Percentiles rank a stretch among this genome's conserved stretches.
Evolutionary conservation across 2,113 vertebrate species (phyloP).

Genomic region (Engraulis encrasicolus): DNA sequence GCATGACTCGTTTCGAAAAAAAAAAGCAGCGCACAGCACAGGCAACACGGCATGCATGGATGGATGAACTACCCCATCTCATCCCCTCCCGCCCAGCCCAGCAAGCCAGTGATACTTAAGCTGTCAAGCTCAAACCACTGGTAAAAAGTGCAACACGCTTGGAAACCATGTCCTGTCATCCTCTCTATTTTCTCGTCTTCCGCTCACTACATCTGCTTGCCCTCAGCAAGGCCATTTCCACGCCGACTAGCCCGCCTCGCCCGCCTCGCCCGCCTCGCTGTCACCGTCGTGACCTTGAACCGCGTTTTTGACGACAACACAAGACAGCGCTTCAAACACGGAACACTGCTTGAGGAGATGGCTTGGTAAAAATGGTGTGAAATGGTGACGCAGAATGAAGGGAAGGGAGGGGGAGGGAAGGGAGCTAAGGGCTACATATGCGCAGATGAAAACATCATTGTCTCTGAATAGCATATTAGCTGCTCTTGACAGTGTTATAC

Average conservation of each 20-base stretch:
- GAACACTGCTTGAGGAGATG: neutral
- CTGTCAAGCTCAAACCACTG: neutral
- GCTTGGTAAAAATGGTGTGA: neutral
- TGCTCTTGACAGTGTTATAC: neutral
- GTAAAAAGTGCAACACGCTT: neutral
- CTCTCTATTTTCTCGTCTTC: neutral
- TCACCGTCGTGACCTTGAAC: neutral
- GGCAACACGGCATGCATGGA: neutral
- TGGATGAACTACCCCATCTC: neutral
- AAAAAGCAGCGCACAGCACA: too few species aligned
- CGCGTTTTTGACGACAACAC: neutral
- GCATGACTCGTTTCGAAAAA: neutral
- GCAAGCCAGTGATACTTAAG: neutral
- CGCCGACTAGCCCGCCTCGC: neutral
- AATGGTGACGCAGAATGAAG: neutral
- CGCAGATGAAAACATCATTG: conserved; percentile 4
- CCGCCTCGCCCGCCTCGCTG: neutral
- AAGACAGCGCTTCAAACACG: neutral
- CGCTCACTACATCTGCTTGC: neutral
- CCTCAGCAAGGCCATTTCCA: neutral
- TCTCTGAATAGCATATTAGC: neutral
- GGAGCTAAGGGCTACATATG: neutral
- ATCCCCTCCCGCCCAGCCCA: too few species aligned
- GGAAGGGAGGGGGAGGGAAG: too few species aligned
- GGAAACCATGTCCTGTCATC: neutral